Conservation (phyloP, 2,113 vertebrate genomes). For the Lipotes vexillifer region DNA sequence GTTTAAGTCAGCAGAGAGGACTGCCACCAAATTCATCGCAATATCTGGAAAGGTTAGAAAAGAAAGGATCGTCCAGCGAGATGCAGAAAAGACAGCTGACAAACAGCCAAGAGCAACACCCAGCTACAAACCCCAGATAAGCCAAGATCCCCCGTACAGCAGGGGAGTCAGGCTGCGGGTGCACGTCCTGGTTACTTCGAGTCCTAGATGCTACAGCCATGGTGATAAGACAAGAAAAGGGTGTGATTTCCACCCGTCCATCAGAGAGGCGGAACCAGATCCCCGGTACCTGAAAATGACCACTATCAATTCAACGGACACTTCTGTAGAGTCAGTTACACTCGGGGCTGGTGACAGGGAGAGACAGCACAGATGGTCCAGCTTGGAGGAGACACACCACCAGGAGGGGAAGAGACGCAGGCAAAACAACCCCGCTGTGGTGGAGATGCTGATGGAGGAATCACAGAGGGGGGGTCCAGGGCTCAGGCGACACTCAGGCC, state of each 20-base stretch:
- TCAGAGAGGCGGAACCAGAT: not conserved
- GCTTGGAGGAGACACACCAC: not conserved
- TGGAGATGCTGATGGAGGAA: not conserved
- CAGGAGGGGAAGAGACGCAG: not conserved
- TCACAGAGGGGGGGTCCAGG: not conserved
- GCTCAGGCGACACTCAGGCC: not conserved
- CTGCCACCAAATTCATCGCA: not conserved
- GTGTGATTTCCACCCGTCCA: too few species aligned
- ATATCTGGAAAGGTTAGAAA: not conserved
- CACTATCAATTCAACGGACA: not conserved
- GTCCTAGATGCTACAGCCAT: not conserved
- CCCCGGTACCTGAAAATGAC: not conserved
- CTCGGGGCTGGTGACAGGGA: not conserved
- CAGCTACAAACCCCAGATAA: too few species aligned
- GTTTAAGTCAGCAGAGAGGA: not conserved
- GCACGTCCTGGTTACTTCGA: rapidly evolving
- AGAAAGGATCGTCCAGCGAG: not conserved
- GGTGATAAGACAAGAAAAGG: rapidly evolving
- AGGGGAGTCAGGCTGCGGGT: not conserved
- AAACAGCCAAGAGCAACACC: rapidly evolving
- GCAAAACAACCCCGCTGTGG: not conserved
- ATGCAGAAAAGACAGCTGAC: not conserved
- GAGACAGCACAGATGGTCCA: not conserved
- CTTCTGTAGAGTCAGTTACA: not conserved
- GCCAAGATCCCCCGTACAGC: not conserved